Conservation (phyloP, 1,140 invertebrate genomes). For the Sycophila sp. region DNA sequence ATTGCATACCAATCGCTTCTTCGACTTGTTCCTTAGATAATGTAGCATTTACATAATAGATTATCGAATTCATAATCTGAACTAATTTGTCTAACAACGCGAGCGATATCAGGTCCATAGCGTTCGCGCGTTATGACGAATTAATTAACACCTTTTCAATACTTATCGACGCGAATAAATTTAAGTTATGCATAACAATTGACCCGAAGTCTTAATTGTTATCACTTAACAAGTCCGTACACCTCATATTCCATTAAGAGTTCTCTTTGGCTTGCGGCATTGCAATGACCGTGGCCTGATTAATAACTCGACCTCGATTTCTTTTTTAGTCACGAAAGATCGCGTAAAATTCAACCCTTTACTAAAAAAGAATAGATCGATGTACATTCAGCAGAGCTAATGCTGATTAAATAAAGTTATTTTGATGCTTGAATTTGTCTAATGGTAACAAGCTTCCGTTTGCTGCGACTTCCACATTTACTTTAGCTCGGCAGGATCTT, state of each 20-base stretch:
- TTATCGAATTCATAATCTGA: slow-evolving; percentile 16
- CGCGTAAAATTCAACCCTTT: background rate
- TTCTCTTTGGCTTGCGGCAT: background rate
- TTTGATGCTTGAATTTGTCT: background rate
- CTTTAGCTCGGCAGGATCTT: background rate
- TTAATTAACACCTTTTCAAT: slow-evolving; percentile 2
- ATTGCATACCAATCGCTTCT: background rate
- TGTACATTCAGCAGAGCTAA: background rate
- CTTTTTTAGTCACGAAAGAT: background rate
- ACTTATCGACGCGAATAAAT: slow-evolving; percentile 3
- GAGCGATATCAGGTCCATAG: background rate
- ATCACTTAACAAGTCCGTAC: background rate
- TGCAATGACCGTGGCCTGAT: slow-evolving; percentile 3
- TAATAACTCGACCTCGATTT: slow-evolving; percentile 9
- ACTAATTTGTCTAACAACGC: slow-evolving; percentile 28
- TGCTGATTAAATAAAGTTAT: background rate
- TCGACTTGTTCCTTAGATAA: background rate
- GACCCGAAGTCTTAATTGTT: background rate
- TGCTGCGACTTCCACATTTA: background rate
- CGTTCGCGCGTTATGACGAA: background rate
- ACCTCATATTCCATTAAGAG: background rate
- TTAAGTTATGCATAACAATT: slow-evolving; percentile 8
- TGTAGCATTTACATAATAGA: slow-evolving; percentile 16
- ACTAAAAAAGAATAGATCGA: background rate
- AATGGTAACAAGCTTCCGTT: slow-evolving; percentile 4